Evolutionary conservation across 37 sponge, comb jelly and placozoan species (phyloP).

Genomic region (Aplysina aerophoba): DNA sequence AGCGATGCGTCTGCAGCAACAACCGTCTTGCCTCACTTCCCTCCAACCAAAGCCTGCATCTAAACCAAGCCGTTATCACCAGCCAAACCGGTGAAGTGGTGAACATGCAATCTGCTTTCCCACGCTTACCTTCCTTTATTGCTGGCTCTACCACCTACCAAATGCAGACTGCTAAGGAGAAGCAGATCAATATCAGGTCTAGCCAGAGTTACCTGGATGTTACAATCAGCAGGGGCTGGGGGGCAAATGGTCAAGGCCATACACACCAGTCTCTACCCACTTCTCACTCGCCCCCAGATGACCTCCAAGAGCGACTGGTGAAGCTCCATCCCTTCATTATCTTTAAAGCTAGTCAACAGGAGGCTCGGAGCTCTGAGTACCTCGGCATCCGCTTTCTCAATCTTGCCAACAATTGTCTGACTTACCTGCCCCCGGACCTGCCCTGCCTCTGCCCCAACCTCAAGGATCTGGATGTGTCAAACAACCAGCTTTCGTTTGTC

Average conservation of each 20-base stretch:
- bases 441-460: slow-evolving; percentile 87
- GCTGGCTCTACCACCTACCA: neutral
- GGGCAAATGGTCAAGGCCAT: too few relatives aligned
- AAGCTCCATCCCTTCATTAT: slow-evolving; percentile 50
- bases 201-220: slow-evolving; percentile 13
- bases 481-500: slow-evolving; percentile 60
- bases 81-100: neutral
- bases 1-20: slow-evolving; percentile 44
- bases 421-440: slow-evolving; percentile 62
- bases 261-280: too few relatives aligned
- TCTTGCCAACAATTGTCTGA: slow-evolving; percentile 69
- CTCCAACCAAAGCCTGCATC: slow-evolving; percentile 45
- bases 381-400: slow-evolving; percentile 62
- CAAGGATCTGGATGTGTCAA: slow-evolving; percentile 60
- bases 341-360: slow-evolving; percentile 39
- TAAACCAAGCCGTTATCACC: neutral
- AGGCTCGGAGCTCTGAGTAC: slow-evolving; percentile 33
- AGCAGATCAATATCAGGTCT: neutral
- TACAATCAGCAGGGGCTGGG: too few relatives aligned
- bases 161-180: neutral
- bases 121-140: neutral
- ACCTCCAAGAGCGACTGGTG: slow-evolving; percentile 66
- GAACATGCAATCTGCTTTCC: neutral
- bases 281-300: neutral
- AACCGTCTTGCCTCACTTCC: slow-evolving; percentile 65